Evolutionary conservation across 2,888 invertebrate species (phyloP).

Genomic region (Lymantria dispar): DNA sequence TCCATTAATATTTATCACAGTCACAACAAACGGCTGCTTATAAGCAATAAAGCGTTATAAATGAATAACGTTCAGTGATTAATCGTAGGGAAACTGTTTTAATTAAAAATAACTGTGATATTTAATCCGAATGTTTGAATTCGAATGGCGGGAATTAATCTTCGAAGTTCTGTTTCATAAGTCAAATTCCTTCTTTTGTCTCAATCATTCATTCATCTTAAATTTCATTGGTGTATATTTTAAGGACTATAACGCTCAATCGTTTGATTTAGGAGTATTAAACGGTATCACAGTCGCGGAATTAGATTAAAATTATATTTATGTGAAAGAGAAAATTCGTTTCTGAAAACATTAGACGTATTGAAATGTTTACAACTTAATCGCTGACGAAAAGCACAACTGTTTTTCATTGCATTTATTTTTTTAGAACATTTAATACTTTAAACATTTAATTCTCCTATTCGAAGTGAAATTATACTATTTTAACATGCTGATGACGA

Average conservation of each 20-base stretch:
- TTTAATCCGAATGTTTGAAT: constrained; percentile 26
- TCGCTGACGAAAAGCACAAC: too few relatives aligned
- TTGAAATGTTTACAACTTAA: too few relatives aligned
- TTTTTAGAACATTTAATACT: too few relatives aligned
- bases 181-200: constrained; percentile 16
- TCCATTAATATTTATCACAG: constrained; percentile 13
- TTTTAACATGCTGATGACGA: too few relatives aligned
- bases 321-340: background rate
- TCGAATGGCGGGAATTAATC: constrained; percentile 27
- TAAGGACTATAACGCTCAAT: background rate
- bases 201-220: constrained; percentile 5
- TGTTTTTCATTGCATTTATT: too few relatives aligned
- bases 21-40: constrained; percentile 22
- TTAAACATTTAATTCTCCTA: too few relatives aligned
- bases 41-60: constrained; percentile 23
- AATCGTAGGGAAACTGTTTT: constrained; percentile 43
- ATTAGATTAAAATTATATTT: background rate
- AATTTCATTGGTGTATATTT: constrained; percentile 1
- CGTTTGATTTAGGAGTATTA: background rate
- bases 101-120: constrained; percentile 51
- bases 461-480: too few relatives aligned
- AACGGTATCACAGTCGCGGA: background rate
- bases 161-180: constrained; percentile 26
- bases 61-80: constrained; percentile 38
- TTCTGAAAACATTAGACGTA: too few relatives aligned